phyloP scores from a whole-genome alignment of 1,140 invertebrate species.

The Hydropsyche tenuis region DNA sequence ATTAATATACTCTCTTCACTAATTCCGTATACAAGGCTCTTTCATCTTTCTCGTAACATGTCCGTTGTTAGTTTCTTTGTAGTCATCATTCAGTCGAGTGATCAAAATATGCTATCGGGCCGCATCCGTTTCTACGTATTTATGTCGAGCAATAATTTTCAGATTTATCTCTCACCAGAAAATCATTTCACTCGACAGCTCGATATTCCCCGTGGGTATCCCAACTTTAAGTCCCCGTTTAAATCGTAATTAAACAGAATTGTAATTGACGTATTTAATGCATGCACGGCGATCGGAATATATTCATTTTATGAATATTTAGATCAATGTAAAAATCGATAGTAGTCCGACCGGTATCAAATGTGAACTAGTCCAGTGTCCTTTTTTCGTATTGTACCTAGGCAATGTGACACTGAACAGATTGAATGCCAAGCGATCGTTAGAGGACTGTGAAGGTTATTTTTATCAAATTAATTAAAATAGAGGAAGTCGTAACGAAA shows the following conservation, averaged over 20 bases:
- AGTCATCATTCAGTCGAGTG: conserved; percentile 10
- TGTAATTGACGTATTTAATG: no score
- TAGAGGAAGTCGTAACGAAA: conserved; percentile 17
- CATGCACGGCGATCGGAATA: no score
- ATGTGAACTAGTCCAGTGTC: background rate
- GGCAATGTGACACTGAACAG: conserved; percentile 7
- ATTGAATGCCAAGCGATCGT: background rate
- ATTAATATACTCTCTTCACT: no score
- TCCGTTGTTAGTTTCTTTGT: background rate
- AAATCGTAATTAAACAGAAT: no score
- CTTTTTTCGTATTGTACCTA: background rate
- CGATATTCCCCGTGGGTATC: background rate
- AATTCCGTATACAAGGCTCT: background rate
- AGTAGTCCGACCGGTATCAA: background rate
- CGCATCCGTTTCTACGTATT: no score
- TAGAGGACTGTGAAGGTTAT: background rate
- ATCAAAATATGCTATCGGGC: conserved; percentile 9
- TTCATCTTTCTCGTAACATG: background rate
- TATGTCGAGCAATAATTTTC: background rate
- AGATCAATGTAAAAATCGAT: no score
- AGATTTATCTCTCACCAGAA: background rate
- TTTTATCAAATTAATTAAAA: conserved; percentile 13
- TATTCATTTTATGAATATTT: no score
- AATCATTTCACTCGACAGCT: conserved; percentile 1
- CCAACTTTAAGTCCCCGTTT: no score